A percentile compares a stretch with the other conserved stretches of the same genome.
Conservation (phyloP, 1,140 invertebrate genomes). For the Octopus sinensis region DNA sequence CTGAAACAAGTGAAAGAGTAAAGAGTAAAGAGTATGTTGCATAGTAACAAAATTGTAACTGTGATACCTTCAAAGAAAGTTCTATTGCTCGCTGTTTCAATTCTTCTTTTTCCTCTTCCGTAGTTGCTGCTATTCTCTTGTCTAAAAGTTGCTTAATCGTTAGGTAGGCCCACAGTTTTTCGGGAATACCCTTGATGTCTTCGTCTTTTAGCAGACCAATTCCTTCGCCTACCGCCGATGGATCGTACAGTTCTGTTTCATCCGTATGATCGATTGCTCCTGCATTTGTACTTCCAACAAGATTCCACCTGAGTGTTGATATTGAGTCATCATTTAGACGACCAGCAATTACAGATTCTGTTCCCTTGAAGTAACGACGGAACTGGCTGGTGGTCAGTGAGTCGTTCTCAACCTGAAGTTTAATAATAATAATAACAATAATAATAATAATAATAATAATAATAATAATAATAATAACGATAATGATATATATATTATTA, state of each 20-base stretch:
- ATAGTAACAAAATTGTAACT: no score
- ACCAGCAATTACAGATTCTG: conserved; percentile 47
- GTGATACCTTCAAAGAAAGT: conserved; percentile 22
- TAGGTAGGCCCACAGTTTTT: conserved; percentile 70
- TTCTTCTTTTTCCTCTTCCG: conserved; percentile 23
- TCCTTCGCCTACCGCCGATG: background rate
- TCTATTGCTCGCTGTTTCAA: conserved; percentile 29
- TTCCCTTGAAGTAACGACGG: conserved; percentile 43
- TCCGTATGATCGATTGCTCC: conserved; percentile 3
- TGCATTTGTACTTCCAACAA: conserved; percentile 24
- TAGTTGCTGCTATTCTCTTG: conserved; percentile 27
- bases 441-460: no score
- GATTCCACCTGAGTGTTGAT: conserved; percentile 18
- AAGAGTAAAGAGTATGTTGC: no score
- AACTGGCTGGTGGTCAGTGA: conserved; percentile 40
- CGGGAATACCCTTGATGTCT: conserved; percentile 53
- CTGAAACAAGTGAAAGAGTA: no score
- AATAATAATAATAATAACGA: no score
- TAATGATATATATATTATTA: no score
- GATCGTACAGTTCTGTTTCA: background rate
- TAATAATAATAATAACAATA: no score
- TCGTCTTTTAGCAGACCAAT: conserved; percentile 14
- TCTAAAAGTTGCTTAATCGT: conserved; percentile 69
- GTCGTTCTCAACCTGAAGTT: conserved; percentile 29
- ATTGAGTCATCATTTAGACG: conserved; percentile 26